A percentile compares a stretch with the other conserved stretches of the same genome.
These are phyloP conservation scores for Plectrocnemia conspersa DNA, from an alignment of 1,140 invertebrate species.

Conservation along the genomic window DNA sequence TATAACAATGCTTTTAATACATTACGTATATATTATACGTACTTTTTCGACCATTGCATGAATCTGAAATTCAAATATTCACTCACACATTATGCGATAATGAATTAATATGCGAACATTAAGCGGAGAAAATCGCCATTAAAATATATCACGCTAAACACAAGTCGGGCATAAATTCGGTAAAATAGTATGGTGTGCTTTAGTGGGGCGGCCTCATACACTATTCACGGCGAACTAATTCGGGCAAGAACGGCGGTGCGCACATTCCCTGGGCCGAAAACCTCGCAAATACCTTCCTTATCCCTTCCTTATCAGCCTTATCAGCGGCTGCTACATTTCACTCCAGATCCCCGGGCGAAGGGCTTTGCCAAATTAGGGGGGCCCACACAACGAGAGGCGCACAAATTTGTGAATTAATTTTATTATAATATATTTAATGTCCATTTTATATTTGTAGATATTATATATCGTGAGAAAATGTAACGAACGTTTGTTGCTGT, in stretches of 20 bases:
- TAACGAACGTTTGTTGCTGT: neutral
- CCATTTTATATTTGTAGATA: no score
- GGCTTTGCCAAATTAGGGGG: conserved; percentile 18
- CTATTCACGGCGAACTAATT: conserved; percentile 23
- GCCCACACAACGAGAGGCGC: neutral
- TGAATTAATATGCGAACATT: no score
- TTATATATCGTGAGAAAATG: conserved; percentile 5
- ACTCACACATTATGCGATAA: no score
- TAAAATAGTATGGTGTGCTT: conserved; percentile 9
- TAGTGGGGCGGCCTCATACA: conserved; percentile 8
- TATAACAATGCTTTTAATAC: no score
- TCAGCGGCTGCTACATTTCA: conserved; percentile 25
- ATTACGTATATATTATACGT: no score
- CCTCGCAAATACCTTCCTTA: conserved; percentile 23
- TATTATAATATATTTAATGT: no score
- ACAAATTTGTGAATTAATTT: no score
- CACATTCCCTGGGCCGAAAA: conserved; percentile 16
- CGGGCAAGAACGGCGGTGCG: conserved; percentile 18
- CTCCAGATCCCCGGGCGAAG: conserved; percentile 18
- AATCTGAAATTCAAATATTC: no score
- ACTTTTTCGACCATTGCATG: no score
- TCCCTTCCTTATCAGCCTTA: conserved; percentile 25
- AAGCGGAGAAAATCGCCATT: no score
- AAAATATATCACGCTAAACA: conserved; percentile 16
- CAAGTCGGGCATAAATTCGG: conserved; percentile 20